Conservation (phyloP, 2,888 invertebrate species). For the Tryphoninae sp. region DNA sequence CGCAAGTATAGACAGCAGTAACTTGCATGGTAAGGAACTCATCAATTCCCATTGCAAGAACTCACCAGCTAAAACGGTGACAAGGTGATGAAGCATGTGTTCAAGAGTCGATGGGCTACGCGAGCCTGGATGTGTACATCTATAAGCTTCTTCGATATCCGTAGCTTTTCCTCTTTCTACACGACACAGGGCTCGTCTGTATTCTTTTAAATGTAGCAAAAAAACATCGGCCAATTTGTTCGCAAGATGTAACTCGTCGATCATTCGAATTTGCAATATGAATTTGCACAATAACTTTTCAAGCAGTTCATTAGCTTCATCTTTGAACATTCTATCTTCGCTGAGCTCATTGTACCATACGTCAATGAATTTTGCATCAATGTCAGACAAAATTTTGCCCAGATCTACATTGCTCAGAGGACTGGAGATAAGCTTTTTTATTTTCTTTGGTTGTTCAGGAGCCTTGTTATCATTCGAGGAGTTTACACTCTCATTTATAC, state of each 20-base stretch:
- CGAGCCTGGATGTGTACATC: conserved; percentile 76
- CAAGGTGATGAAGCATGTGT: conserved; percentile 84
- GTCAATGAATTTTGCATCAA: conserved; percentile 81
- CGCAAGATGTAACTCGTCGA: conserved; percentile 80
- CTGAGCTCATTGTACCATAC: conserved; percentile 83
- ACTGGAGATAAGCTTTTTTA: conserved; percentile 28
- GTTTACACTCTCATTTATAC: conserved; percentile 28
- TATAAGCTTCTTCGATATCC: conserved; percentile 75
- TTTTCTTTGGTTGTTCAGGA: conserved; percentile 25
- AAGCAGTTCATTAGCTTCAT: conserved; percentile 80
- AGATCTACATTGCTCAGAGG: conserved; percentile 62
- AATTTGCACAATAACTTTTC: conserved; percentile 80
- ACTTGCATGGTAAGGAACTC: conserved; percentile 86
- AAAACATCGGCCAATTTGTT: conserved; percentile 83
- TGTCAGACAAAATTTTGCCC: conserved; percentile 79
- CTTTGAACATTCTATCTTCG: conserved; percentile 80
- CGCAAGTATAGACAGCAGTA: conserved; percentile 85
- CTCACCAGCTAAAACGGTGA: conserved; percentile 84
- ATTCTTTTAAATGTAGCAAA: conserved; percentile 86
- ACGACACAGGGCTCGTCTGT: conserved; percentile 80
- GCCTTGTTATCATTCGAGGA: conserved; percentile 21
- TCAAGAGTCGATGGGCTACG: conserved; percentile 81
- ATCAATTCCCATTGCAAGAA: conserved; percentile 87
- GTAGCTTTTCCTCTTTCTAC: conserved; percentile 73
- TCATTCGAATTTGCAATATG: conserved; percentile 77